A percentile compares a stretch with the other conserved stretches of the same genome.
phyloP scores from a whole-genome alignment of 2,797 vertebrate species.

The Rhinatrema bivittatum region DNA sequence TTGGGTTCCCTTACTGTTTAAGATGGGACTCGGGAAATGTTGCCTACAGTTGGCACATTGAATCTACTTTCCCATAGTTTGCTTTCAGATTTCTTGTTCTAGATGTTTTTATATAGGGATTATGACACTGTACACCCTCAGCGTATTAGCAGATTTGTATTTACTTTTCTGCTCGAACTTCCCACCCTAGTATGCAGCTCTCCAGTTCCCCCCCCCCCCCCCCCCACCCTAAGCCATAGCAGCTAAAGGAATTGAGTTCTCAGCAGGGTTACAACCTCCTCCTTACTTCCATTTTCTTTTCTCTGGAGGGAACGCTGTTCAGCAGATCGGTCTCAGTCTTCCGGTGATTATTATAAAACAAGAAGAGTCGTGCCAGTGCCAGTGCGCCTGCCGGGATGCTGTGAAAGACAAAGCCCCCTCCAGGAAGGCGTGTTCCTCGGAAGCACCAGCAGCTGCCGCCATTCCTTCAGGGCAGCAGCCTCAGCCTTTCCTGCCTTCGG shows the following conservation, averaged over 20 bases:
- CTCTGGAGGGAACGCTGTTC: slow-evolving; percentile 79
- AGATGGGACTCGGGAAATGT: too few relatives aligned
- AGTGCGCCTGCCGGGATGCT: slow-evolving; percentile 90
- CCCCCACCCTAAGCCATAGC: neutral
- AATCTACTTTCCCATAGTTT: too few relatives aligned
- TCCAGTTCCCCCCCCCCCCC: neutral
- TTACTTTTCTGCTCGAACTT: too few relatives aligned
- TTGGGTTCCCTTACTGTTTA: too few relatives aligned
- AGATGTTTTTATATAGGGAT: too few relatives aligned
- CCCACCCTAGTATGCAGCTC: too few relatives aligned
- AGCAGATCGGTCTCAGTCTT: slow-evolving; percentile 94
- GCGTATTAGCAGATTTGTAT: too few relatives aligned
- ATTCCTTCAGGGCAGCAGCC: slow-evolving; percentile 38
- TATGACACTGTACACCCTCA: too few relatives aligned
- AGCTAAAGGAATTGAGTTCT: too few relatives aligned
- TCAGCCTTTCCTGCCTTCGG: slow-evolving; percentile 44
- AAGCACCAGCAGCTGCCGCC: slow-evolving; percentile 25
- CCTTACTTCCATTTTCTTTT: slow-evolving; percentile 21
- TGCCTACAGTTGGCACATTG: too few relatives aligned
- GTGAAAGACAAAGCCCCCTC: slow-evolving; percentile 75
- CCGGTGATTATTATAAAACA: slow-evolving; percentile 99
- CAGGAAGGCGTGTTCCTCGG: slow-evolving; percentile 60
- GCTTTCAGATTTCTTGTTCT: too few relatives aligned
- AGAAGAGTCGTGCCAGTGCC: slow-evolving; percentile 96
- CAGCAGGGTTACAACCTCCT: too few relatives aligned